phyloP scores from a whole-genome alignment of 2,113 vertebrate genomes.

The Nestor notabilis region DNA sequence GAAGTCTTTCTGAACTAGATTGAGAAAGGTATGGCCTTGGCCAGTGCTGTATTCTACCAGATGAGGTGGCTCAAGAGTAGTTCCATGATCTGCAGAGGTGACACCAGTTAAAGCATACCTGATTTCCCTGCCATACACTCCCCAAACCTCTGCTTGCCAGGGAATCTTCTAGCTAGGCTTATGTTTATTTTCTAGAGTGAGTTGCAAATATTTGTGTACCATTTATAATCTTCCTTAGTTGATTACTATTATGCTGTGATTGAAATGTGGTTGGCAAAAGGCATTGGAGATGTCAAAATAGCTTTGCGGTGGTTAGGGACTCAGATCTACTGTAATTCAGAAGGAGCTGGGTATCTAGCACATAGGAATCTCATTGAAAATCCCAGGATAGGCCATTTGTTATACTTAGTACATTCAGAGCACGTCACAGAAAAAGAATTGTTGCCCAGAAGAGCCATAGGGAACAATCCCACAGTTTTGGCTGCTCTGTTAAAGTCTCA shows the following conservation, averaged over 20 bases:
- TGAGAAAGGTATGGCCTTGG: not conserved
- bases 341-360: not conserved
- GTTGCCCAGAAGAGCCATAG: not conserved
- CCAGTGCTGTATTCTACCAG: not conserved
- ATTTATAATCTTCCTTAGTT: not conserved
- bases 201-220: not conserved
- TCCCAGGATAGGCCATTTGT: not conserved
- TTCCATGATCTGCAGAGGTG: not conserved
- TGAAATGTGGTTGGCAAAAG: not conserved
- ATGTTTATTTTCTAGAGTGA: not conserved
- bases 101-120: not conserved
- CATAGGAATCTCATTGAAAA: not conserved
- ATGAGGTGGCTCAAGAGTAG: not conserved
- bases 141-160: not conserved
- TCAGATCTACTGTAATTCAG: not conserved
- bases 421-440: not conserved
- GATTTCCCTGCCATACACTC: not conserved
- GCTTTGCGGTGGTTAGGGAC: not conserved
- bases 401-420: not conserved
- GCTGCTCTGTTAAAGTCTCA: not conserved
- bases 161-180: not conserved
- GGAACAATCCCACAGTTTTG: not conserved
- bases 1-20: not conserved
- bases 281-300: not conserved
- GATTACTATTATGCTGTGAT: not conserved